Evolutionary conservation across 1,140 invertebrate genomes (phyloP), one percentile per base, ranked within the genome.

Genomic region (Panulirus ornatus): DNA sequence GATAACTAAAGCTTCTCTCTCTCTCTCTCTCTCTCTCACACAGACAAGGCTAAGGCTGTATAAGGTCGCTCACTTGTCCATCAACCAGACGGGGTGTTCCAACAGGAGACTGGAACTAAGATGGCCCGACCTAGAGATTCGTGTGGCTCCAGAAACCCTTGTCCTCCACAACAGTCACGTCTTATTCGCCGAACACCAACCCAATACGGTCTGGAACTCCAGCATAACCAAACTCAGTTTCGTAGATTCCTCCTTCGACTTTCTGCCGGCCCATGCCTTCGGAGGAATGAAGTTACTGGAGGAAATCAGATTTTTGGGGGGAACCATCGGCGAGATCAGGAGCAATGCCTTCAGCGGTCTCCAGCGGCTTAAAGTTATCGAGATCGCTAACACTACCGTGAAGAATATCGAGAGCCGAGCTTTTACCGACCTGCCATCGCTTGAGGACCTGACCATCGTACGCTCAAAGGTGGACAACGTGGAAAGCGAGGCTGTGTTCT

Each of bases 41-140:
- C 70, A 19, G 42, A 85, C 30, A 22, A 75, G 54, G 16, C 76
- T 0, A 81, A n/a, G n/a, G n/a, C n/a, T n/a, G n/a, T n/a, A n/a
- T n/a, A n/a, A n/a, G n/a, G n/a, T 91, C 71, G 38, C 76, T 19
- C n/a, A 66, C 3, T 82, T 91, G 66, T 89, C 86, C 47, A 91
- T 91, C 58, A 83, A 91, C 86, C 70, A 86, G 58, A 88, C 82
- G 5, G 79, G 11, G 2, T 91, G 91, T 44, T 34, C 75, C 1
- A 6, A 54, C 0, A 36, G 30, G 19, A 83, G 82, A 16, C 79
- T 91, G 73, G 87, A 91, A 34, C 76, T 91, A 19, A 81, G 34
- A 2, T 91, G 91, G 91, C 42, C 76, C 1, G 71, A 42, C 11
- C 30, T 91, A n/a, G 91, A 91, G 86, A 36, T 83, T n/a, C 38